A percentile compares a stretch with the other conserved stretches of the same genome.
These are phyloP conservation scores for Nematolebias whitei DNA, from an alignment of 2,113 vertebrate species.

Conservation along the genomic window DNA sequence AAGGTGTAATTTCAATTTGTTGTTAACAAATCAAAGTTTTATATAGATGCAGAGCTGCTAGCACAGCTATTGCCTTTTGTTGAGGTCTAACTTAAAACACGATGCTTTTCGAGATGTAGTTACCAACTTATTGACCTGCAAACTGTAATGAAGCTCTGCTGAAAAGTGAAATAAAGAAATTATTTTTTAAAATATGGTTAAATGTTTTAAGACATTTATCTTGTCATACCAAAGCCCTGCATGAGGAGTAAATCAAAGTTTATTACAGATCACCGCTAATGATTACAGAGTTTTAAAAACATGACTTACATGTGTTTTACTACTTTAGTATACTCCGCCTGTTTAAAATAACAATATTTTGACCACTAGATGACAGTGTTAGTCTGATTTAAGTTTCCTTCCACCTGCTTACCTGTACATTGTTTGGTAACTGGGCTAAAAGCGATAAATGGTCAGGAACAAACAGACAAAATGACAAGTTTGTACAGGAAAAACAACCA, in stretches of 20 bases:
- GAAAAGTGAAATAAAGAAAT: neutral
- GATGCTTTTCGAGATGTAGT: too few species aligned
- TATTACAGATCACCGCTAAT: neutral
- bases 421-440: constrained; percentile 16
- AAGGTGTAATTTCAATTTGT: too few species aligned
- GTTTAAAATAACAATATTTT: neutral
- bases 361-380: constrained; percentile 70
- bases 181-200: too few species aligned
- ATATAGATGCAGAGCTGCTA: too few species aligned
- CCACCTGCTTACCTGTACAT: constrained; percentile 35
- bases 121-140: neutral
- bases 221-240: too few species aligned
- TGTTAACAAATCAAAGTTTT: too few species aligned
- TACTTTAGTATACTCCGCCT: neutral
- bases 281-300: constrained; percentile 9
- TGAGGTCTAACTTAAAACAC: too few species aligned
- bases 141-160: neutral
- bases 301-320: neutral
- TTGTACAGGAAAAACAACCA: too few species aligned
- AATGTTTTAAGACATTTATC: too few species aligned
- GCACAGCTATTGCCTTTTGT: too few species aligned
- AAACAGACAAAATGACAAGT: neutral
- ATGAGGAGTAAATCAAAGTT: neutral
- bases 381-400: constrained; percentile 27
- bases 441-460: neutral